Base-by-base conservation (phyloP, 1,140 invertebrate genomes). In the Harpegnathos saltator region DNA sequence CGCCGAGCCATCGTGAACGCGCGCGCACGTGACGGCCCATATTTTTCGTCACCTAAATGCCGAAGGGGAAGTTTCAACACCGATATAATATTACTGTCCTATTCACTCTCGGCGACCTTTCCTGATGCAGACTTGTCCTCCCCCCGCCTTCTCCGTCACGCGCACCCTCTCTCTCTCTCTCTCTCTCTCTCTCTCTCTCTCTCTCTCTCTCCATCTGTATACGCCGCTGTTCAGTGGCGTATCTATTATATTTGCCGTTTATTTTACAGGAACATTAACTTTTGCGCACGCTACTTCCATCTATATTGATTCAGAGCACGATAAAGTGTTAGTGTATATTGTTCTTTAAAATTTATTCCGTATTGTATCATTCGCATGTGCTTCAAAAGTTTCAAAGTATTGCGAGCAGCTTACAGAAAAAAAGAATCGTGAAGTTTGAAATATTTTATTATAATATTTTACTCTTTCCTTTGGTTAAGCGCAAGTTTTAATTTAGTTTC, bases 51-150 rank as follows among this genome's bases (percentile, higher is more conserved):
- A 82, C 80, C 87, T 80, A 88, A 88, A 89, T 85, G 87, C 84
- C 84, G 86, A 85, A 68, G 85, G 86, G 62, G 81, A 88, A 74
- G 75, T 85, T 89, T 87, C 84, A 89, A 86, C 85, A 81, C 85
- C 85, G 90, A 90, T 85, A 87, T 90, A 90, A 91, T 88, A 90
- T 90, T 90, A 90, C 89, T 66, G 58, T 71, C 85, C 83, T 82
- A 89, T 90, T 90, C 88, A 84, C 89, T 90, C 87, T 84, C 77
- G 85, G 85, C 83, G 83, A 86, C 87, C 89, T 85, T 82, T 85
- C 50, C 86, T 61, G 86, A 89, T 84, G 85, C 83, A 86, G 80
- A 62, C 63, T 54, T 58, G 75, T 58, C 52, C 44, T 66, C 62
- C 52, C 52, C 62, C 66, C 29, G 29, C 63, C 19, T 24, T 29